These are phyloP conservation scores for Drosophila ustulata DNA, from an alignment of 2,888 invertebrate genomes.

Conservation along the genomic window DNA sequence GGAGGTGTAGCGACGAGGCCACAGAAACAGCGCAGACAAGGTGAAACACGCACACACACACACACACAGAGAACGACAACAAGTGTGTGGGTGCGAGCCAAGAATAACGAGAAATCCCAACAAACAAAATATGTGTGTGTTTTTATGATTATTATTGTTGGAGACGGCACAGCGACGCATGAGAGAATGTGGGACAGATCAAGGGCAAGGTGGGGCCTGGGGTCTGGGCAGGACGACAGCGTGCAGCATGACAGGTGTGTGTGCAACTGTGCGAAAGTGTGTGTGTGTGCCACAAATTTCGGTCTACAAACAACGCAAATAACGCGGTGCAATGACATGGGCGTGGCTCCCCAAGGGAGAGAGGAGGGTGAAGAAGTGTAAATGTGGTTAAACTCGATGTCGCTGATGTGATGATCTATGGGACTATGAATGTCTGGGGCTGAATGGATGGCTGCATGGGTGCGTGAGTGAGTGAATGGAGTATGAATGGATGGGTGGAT, in stretches of 20 bases:
- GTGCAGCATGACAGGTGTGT: slow-evolving; percentile 30
- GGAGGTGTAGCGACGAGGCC: slow-evolving; percentile 30
- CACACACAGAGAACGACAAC: slow-evolving; percentile 45
- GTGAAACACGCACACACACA: slow-evolving; percentile 37
- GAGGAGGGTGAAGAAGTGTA: background rate
- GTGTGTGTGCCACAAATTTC: slow-evolving; percentile 41
- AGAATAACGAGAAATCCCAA: slow-evolving; percentile 34
- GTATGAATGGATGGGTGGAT: slow-evolving; percentile 7
- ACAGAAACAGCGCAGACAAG: slow-evolving; percentile 54
- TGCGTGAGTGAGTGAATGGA: slow-evolving; percentile 10
- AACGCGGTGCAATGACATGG: slow-evolving; percentile 66
- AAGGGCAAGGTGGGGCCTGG: background rate
- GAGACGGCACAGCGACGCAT: slow-evolving; percentile 36
- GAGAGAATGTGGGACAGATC: slow-evolving; percentile 22
- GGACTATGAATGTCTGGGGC: background rate
- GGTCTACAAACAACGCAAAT: slow-evolving; percentile 56
- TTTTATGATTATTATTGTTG: slow-evolving; percentile 8
- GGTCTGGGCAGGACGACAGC: slow-evolving; percentile 12
- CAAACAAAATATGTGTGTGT: slow-evolving; percentile 31
- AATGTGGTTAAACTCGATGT: slow-evolving; percentile 6
- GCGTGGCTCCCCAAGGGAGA: slow-evolving; percentile 22
- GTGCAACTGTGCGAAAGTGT: slow-evolving; percentile 25
- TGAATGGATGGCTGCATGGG: slow-evolving; percentile 5
- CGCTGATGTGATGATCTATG: slow-evolving; percentile 17
- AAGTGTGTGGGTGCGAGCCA: slow-evolving; percentile 15